Evolutionary conservation across 1,140 invertebrate genomes (phyloP).

Genomic region (Caenorhabditis brenneri): DNA sequence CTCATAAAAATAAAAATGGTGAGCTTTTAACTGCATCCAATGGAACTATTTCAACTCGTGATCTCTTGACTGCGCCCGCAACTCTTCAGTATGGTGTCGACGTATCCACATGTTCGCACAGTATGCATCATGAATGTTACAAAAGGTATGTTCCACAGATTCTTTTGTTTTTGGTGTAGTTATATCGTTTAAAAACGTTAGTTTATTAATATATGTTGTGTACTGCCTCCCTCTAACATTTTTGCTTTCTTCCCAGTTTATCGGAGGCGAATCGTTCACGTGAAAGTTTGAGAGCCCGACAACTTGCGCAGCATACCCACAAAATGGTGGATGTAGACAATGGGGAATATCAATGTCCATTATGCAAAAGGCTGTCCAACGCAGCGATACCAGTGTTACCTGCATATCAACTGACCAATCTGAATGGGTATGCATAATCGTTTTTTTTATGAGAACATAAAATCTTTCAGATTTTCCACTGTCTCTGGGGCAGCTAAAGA

Average conservation of each 20-base stretch:
- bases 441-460: conserved; percentile 53
- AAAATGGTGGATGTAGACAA: conserved; percentile 85
- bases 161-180: too few species aligned
- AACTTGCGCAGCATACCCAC: neutral
- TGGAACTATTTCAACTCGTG: conserved; percentile 58
- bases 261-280: neutral
- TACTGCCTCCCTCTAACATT: neutral
- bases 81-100: conserved; percentile 81
- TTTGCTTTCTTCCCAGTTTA: conserved; percentile 5
- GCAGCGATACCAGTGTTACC: conserved; percentile 88
- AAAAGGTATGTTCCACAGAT: conserved; percentile 75
- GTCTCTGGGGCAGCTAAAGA: conserved; percentile 63
- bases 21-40: neutral
- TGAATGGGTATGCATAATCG: conserved; percentile 44
- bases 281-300: conserved; percentile 2
- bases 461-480: conserved; percentile 49
- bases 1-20: conserved; percentile 42
- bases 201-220: too few species aligned
- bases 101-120: conserved; percentile 91
- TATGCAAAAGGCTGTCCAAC: conserved; percentile 94
- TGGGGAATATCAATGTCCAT: conserved; percentile 92
- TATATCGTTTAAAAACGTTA: neutral
- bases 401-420: conserved; percentile 49
- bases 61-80: conserved; percentile 34
- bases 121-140: conserved; percentile 95